Conservation (phyloP, 2,113 vertebrate genomes). For the Percopsis transmontana region DNA sequence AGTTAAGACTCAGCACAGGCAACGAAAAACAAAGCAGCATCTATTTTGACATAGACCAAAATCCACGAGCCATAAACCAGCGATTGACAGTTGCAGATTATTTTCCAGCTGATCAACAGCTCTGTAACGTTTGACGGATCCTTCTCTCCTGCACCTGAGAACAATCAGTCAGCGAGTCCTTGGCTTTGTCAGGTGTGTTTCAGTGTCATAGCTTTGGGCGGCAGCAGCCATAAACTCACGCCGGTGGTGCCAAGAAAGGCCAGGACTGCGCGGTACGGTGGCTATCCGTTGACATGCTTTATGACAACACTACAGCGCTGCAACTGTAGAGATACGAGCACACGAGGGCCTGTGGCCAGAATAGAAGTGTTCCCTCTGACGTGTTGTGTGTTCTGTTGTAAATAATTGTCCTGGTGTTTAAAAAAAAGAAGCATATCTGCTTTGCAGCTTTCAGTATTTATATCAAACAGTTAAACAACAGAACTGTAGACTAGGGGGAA, state of each 20-base stretch:
- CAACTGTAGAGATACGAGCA: slow-evolving; percentile 36
- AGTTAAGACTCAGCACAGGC: neutral
- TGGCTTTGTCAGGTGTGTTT: slow-evolving; percentile 39
- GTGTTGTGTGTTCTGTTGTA: neutral
- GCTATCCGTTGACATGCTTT: slow-evolving; percentile 47
- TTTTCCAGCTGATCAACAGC: slow-evolving; percentile 13
- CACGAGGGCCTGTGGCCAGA: slow-evolving; percentile 26
- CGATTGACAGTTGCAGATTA: slow-evolving; percentile 3
- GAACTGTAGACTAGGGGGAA: neutral
- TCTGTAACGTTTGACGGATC: slow-evolving; percentile 5
- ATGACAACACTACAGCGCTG: slow-evolving; percentile 39
- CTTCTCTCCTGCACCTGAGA: slow-evolving; percentile 24
- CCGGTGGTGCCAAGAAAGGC: slow-evolving; percentile 26
- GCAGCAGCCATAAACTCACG: slow-evolving; percentile 42
- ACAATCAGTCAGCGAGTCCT: slow-evolving; percentile 30
- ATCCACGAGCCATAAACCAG: neutral
- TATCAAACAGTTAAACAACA: slow-evolving; percentile 6
- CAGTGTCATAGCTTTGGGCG: slow-evolving; percentile 50
- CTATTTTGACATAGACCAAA: neutral
- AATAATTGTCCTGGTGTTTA: too few species aligned
- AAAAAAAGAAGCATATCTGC: slow-evolving; percentile 10
- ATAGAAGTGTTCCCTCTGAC: slow-evolving; percentile 41
- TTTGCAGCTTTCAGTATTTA: slow-evolving; percentile 19
- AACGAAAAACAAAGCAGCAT: neutral
- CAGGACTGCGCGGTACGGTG: slow-evolving; percentile 38